Evolutionary conservation across 37 sponge, comb jelly and placozoan species (phyloP).

Genomic region (Ianthella basta): DNA sequence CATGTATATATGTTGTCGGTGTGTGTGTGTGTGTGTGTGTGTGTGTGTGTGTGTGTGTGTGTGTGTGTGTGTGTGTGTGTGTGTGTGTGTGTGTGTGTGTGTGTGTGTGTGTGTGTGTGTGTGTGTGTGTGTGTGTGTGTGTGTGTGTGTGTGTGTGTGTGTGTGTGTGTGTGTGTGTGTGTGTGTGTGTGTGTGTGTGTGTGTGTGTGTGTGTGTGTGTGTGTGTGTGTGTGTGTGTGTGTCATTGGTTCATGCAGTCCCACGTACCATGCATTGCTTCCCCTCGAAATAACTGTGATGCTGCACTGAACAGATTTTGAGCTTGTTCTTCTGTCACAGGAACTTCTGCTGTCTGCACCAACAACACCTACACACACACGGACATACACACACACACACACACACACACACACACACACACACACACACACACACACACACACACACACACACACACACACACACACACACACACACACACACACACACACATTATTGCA

Average conservation of each 20-base stretch:
- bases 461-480: slow-evolving; percentile 36
- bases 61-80: too few species aligned
- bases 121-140: background rate
- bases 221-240: too few species aligned
- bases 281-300: background rate
- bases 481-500: slow-evolving; percentile 16
- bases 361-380: background rate
- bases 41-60: too few species aligned
- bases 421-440: background rate
- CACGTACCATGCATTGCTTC: too few species aligned
- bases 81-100: too few species aligned
- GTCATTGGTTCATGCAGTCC: too few species aligned
- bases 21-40: too few species aligned
- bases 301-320: background rate
- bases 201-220: too few species aligned
- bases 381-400: background rate
- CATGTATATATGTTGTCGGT: too few species aligned
- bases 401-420: background rate
- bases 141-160: too few species aligned
- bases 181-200: too few species aligned
- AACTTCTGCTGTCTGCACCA: background rate
- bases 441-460: slow-evolving; percentile 12
- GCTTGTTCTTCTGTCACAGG: background rate
- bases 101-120: slow-evolving; percentile 7
- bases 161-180: too few species aligned